Evolutionary conservation across 1,140 invertebrate species (phyloP).

Genomic region (Muscidifurax raptorellus): DNA sequence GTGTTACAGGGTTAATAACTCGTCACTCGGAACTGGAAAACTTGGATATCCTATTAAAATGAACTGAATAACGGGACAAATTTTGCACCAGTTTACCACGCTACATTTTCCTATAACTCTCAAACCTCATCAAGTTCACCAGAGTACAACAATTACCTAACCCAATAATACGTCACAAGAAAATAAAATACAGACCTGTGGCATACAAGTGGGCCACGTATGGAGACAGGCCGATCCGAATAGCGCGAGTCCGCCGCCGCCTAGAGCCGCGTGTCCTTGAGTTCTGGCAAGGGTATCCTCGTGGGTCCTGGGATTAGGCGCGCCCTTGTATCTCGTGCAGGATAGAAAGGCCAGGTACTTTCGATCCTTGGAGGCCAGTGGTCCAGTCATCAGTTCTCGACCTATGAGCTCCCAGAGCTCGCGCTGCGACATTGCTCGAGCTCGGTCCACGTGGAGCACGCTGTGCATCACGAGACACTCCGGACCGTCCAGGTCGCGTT

Average conservation of each 20-base stretch:
- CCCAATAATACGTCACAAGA: too few species aligned
- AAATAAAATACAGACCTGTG: conserved; percentile 77
- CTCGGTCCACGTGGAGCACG: conserved; percentile 82
- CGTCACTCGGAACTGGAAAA: too few species aligned
- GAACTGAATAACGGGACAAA: too few species aligned
- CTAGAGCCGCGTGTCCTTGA: conserved; percentile 90
- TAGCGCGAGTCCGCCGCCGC: conserved; percentile 91
- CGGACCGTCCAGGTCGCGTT: conserved; percentile 78
- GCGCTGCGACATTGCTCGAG: conserved; percentile 84
- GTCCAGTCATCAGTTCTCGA: conserved; percentile 84
- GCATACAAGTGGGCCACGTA: conserved; percentile 88
- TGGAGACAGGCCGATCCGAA: conserved; percentile 94
- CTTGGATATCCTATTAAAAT: too few species aligned
- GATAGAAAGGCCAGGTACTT: conserved; percentile 94
- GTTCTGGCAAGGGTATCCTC: conserved; percentile 85
- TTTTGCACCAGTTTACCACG: too few species aligned
- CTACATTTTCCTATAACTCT: too few species aligned
- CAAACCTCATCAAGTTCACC: too few species aligned
- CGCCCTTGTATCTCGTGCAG: conserved; percentile 87
- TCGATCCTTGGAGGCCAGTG: conserved; percentile 79
- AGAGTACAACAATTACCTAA: too few species aligned
- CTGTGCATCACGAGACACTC: conserved; percentile 84
- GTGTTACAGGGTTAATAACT: too few species aligned
- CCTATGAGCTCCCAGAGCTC: conserved; percentile 92
- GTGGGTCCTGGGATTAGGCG: conserved; percentile 78